Base-by-base conservation (phyloP, 2,797 vertebrate species). In the Euphonia xanthogaster region DNA sequence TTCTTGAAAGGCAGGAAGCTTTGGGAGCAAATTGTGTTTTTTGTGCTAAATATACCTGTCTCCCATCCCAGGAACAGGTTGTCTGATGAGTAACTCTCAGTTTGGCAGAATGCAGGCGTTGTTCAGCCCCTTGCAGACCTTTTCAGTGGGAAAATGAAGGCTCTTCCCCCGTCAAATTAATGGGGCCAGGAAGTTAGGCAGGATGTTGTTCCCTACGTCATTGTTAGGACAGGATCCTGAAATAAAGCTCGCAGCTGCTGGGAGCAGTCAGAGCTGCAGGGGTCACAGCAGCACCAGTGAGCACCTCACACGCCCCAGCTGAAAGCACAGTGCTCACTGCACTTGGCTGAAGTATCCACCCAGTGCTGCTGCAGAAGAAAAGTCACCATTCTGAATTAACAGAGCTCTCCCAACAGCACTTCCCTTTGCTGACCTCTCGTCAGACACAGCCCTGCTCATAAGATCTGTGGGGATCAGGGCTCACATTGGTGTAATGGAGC, bases 261-360 rank as follows among this genome's bases (percentile, higher is more conserved):
- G 40, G 63, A 50, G 48, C 45, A 9, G 37, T 25, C 61, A 44
- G 85, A 77, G 62, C 33, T 74, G 35, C 20, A 0, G 2, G 4
- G 42, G 65, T 51, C 50, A 30, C 0, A 0, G 57, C 71, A 70
- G 23, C 47, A 19, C 40, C 1, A 0, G 27, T 8, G 57, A 27
- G 7, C 1, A 0, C 40, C 60, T 47, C 4, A 1, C 27, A 1
- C 7, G 12, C 16, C 24, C 42, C 66, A 12, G 61, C 68, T 39
- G 54, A 47, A 22, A 62, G 74, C 62, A 5, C 17, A 1, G 22
- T 3, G 68, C 85, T 76, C 42, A 0, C 55, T 7, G 18, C 6
- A 5, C 40, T 14, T 4, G 28, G 45, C 89, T 74, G 48, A 7
- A 4, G 6, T 9, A 24, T 48, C 13, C 5, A 24, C 65, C 45